Conservation (phyloP, 2,113 vertebrate species). For the Aix galericulata region DNA sequence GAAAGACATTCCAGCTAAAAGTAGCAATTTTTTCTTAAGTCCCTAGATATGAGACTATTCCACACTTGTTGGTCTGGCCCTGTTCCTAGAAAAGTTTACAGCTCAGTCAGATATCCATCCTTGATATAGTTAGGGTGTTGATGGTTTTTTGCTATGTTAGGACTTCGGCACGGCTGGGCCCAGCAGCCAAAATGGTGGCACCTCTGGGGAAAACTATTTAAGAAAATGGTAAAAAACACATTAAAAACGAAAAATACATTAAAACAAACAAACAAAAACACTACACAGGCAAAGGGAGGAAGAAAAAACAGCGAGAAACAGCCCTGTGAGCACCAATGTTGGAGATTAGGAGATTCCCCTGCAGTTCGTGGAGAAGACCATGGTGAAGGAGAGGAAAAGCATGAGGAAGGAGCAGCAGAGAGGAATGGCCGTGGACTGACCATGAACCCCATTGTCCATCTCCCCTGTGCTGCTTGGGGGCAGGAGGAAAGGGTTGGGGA, state of each 20-base stretch:
- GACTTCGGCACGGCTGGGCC: fast-evolving
- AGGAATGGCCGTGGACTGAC: neutral
- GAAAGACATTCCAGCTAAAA: neutral
- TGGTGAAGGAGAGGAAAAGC: neutral
- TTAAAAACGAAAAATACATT: too few relatives aligned
- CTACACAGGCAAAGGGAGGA: neutral
- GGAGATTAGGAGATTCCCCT: neutral
- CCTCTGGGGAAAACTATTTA: fast-evolving
- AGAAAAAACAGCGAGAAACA: neutral
- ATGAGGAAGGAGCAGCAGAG: neutral
- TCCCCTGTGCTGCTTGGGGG: fast-evolving
- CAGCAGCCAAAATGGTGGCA: fast-evolving
- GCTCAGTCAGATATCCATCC: neutral
- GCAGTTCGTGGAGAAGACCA: neutral
- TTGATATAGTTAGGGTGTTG: neutral
- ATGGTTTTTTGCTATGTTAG: neutral
- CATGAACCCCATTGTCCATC: neutral
- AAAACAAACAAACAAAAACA: too few relatives aligned
- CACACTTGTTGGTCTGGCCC: neutral
- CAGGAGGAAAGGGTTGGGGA: neutral
- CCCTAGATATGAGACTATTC: too few relatives aligned
- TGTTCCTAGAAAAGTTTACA: neutral
- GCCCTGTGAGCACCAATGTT: fast-evolving
- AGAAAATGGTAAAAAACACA: neutral
- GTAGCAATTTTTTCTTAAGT: neutral